Base-by-base conservation (phyloP, 2,113 vertebrate genomes). In the Mixornis gularis region DNA sequence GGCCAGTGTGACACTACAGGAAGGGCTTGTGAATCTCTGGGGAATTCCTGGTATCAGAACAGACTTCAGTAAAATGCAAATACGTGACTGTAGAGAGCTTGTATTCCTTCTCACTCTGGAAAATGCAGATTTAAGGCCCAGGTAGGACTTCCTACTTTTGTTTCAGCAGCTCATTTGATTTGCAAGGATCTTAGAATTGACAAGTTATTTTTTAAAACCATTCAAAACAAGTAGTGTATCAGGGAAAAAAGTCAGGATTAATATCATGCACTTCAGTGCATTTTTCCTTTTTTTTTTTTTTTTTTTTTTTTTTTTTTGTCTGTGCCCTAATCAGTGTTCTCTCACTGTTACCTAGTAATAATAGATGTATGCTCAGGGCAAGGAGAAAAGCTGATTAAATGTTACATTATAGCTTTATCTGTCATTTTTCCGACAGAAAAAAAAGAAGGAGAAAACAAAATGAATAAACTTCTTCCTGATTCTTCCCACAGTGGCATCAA, bases 1-100 rank as follows among this genome's bases (percentile, higher is more conserved):
- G 7, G 7, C 29, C 8, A 8, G 5, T 2, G 1, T 25, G 48
- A 11, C 46, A 10, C 38, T 17, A 5, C 2, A 10, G 43, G 21
- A 66, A n/a, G 25, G 12, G 13, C 18, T 44, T 26, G 29, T 1
- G 2, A 25, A 49, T 74, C 52, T 41, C 34, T 3, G 1, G 29
- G 43, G 17, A 51, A 22, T 16, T 79, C 30, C 36, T 52, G 10
- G 6, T 59, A 12, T n/a, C 36, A 15, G 60, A 41, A 2, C 59
- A 51, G 34, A 6, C 8, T 4, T 49, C 49, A 60, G 0, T 34
- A 40, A 32, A 14, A 13, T 40, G 34, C 30, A 58, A 48, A 30
- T 30, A 27, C 3, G 9, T 49, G 17, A 13, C 11, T 19, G n/a
- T 32, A 48, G 48, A 27, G 58, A 89, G 32, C n/a, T 64, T 56